Percentiles rank a stretch among this genome's conserved stretches.
phyloP scores from a whole-genome alignment of 1,140 invertebrate species.

The Agrilus planipennis region DNA sequence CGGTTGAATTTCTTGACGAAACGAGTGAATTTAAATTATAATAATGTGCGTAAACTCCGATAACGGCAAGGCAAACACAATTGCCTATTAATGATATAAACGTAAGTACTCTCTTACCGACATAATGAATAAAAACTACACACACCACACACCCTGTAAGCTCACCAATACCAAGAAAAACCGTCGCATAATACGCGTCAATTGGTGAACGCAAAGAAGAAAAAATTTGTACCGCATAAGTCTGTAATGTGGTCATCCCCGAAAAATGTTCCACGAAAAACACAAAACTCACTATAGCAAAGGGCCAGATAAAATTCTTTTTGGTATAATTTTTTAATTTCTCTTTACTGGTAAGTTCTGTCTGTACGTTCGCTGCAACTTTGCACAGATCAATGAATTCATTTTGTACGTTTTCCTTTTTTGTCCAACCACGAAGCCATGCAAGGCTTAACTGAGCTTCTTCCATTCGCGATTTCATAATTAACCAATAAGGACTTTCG shows the following conservation, averaged over 20 bases:
- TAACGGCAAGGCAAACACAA: slow-evolving; percentile 46
- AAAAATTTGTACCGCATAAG: slow-evolving; percentile 61
- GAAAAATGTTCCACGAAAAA: slow-evolving; percentile 61
- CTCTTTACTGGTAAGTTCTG: slow-evolving; percentile 1
- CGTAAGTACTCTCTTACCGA: slow-evolving; percentile 54
- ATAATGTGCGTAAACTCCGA: slow-evolving; percentile 40
- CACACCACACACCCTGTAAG: slow-evolving; percentile 49
- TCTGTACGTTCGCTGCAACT: slow-evolving; percentile 2
- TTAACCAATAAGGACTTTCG: slow-evolving; percentile 64
- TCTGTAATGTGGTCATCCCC: slow-evolving; percentile 55
- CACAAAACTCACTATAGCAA: slow-evolving; percentile 44
- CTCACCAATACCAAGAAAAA: slow-evolving; percentile 54
- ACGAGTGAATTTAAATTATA: slow-evolving; percentile 5
- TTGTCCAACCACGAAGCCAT: slow-evolving; percentile 54
- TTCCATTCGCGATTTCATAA: slow-evolving; percentile 42
- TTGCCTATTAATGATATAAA: slow-evolving; percentile 52
- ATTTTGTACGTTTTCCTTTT: slow-evolving; percentile 35
- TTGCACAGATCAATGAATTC: slow-evolving; percentile 41
- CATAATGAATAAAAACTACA: slow-evolving; percentile 50
- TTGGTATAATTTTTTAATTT: slow-evolving; percentile 31
- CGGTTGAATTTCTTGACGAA: too few species aligned
- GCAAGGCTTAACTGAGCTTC: slow-evolving; percentile 44
- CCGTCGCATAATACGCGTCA: slow-evolving; percentile 57
- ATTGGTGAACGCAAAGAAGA: slow-evolving; percentile 53
- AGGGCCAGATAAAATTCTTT: slow-evolving; percentile 49